Base-by-base conservation (phyloP, 2,888 invertebrate species). In the Drosophila tripunctata region DNA sequence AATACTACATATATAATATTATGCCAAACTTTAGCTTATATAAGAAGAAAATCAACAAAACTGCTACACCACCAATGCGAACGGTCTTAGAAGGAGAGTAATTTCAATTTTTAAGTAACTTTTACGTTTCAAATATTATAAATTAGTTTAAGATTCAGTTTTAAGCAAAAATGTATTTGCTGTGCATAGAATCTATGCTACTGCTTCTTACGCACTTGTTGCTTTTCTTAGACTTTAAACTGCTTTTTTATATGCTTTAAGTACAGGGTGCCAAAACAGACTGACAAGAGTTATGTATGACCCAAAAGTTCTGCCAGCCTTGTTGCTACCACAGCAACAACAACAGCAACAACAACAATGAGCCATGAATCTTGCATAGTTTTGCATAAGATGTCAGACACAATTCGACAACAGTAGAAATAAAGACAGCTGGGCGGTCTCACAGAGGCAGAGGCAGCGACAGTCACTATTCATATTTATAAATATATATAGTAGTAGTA, bases 301-400 rank as follows among this genome's bases (percentile, higher is more conserved):
- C 73, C 73, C 73, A 75, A 75, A 73, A 73, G 69, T 70, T 70
- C 70, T 70, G 58, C 15, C 52, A 75, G 75, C 75, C 76, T 75
- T 75, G 72, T 56, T 33, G 24, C 35, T 10, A 27, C 7, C 6
- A 15, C 43, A 12, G 24, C 15, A 14, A 15, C 17, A 24, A 15
- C 36, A 30, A 30, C 60, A 30, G 27, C 35, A 50, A n/a, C 55
- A 38, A 51, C 45, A 54, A 74, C 74, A 74, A 74, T 55, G 56
- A 19, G 62, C 75, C 7, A 67, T 71, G 79, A 72, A 79, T 84
- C 78, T 80, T 77, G 72, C 71, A 74, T 63, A 67, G 68, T 69
- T 78, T 77, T 80, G 84, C 81, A 81, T 66, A 69, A 78, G 85
- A 66, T 70, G 76, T 71, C 63, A 52, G 67, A 40, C 33, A 58